phyloP scores from a whole-genome alignment of 2,888 invertebrate genomes.

The Labia minor region DNA sequence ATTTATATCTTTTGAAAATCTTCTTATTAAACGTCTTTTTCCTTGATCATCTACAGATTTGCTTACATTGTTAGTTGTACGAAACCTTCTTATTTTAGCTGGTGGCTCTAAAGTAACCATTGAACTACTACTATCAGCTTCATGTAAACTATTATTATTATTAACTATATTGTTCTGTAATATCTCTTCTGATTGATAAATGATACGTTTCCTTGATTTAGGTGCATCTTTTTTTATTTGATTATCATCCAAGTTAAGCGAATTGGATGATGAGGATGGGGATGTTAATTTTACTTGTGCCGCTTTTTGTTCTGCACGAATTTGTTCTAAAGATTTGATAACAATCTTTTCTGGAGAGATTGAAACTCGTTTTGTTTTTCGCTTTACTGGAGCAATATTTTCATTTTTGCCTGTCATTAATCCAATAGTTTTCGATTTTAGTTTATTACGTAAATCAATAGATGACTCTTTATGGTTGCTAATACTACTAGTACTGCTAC shows the following conservation, averaged over 20 bases:
- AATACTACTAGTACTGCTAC: not conserved
- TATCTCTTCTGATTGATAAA: too few species aligned
- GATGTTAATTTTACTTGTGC: not conserved
- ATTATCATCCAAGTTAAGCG: too few species aligned
- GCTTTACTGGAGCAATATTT: constrained; percentile 22
- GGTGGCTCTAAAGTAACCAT: constrained; percentile 14
- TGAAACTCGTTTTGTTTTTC: constrained; percentile 24
- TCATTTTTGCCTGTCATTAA: not conserved
- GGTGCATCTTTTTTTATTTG: too few species aligned
- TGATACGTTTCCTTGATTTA: too few species aligned
- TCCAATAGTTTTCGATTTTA: constrained; percentile 20
- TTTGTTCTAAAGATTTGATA: constrained; percentile 29
- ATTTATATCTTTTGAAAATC: not conserved
- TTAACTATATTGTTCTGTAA: too few species aligned
- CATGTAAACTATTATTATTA: too few species aligned
- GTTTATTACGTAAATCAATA: constrained; percentile 30
- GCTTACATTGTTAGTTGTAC: not conserved
- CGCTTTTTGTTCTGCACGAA: constrained; percentile 27
- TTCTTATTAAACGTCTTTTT: not conserved
- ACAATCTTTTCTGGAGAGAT: constrained; percentile 21
- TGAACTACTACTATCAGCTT: too few species aligned
- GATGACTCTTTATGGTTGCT: not conserved
- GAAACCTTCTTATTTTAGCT: constrained; percentile 8
- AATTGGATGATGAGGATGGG: too few species aligned
- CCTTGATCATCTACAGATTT: not conserved